Evolutionary conservation across 2,797 vertebrate species (phyloP).

Genomic region (Girardinus metallicus): DNA sequence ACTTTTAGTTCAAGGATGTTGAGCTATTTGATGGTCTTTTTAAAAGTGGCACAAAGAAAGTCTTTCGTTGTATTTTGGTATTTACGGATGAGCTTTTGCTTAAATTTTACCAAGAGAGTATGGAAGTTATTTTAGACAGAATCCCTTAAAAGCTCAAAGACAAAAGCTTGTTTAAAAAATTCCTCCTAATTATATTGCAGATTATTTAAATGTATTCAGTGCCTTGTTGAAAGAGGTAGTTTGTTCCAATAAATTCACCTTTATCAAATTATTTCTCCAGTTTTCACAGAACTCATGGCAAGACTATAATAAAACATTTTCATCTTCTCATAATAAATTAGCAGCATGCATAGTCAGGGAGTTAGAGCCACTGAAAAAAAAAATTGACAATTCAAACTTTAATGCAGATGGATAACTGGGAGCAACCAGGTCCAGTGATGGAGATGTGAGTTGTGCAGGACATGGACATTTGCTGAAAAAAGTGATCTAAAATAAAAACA

Average conservation of each 20-base stretch:
- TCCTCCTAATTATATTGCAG: conserved; percentile 28
- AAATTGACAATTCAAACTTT: no score
- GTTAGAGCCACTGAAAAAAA: background rate
- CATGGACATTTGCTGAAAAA: no score
- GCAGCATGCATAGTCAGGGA: background rate
- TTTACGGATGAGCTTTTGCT: conserved; percentile 21
- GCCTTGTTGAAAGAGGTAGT: conserved; percentile 51
- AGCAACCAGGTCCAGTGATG: no score
- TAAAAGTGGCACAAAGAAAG: conserved; percentile 29
- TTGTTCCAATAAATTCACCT: background rate
- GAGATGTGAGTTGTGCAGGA: no score
- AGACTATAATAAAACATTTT: background rate
- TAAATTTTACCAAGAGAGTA: conserved; percentile 6
- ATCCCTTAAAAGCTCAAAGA: conserved; percentile 17
- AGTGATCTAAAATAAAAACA: no score
- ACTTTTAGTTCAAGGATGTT: background rate
- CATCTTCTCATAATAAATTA: background rate
- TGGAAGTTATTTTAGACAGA: conserved; percentile 12
- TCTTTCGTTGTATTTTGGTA: conserved; percentile 19
- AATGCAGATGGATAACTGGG: no score
- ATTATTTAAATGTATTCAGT: conserved; percentile 16
- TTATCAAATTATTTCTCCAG: background rate
- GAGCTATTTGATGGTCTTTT: no score
- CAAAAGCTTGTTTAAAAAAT: conserved; percentile 26
- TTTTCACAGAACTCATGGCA: background rate